A percentile compares a stretch with the other conserved stretches of the same genome.
phyloP scores from a whole-genome alignment of 92 coral and sea anemone genomes.

The Porites evermanni region DNA sequence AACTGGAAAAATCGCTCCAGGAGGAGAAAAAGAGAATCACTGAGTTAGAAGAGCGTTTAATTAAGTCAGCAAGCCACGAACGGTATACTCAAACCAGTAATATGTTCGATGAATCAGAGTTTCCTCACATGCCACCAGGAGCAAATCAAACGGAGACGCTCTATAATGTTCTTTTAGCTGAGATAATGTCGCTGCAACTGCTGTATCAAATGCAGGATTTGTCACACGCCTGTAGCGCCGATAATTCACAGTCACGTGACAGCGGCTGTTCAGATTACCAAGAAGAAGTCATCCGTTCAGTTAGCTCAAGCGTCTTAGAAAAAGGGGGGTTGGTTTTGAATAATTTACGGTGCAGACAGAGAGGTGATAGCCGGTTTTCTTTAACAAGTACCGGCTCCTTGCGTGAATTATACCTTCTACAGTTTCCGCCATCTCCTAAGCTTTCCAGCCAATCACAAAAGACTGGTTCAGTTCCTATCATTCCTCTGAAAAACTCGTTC shows the following conservation, averaged over 20 bases:
- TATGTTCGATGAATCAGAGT: conserved; percentile 42
- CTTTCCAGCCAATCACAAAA: conserved; percentile 45
- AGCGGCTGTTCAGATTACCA: conserved; percentile 92
- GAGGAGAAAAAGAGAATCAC: conserved; percentile 56
- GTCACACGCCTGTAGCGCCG: conserved; percentile 77
- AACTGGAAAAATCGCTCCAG: conserved; percentile 62
- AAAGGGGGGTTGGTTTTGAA: conserved; percentile 85
- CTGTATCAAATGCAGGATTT: conserved; percentile 92
- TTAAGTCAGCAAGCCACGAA: conserved; percentile 47
- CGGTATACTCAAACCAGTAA: conserved; percentile 52
- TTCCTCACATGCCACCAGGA: conserved; percentile 57
- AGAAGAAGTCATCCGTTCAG: conserved; percentile 78
- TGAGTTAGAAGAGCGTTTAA: conserved; percentile 43
- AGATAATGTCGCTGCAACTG: conserved; percentile 90
- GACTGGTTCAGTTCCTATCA: conserved; percentile 38
- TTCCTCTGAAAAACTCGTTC: conserved; percentile 27
- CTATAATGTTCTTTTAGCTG: conserved; percentile 85
- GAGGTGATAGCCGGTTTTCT: conserved; percentile 58
- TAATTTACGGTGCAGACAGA: conserved; percentile 76
- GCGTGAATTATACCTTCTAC: conserved; percentile 73
- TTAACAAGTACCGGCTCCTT: conserved; percentile 82
- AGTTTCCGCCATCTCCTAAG: conserved; percentile 72
- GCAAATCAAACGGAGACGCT: conserved; percentile 76
- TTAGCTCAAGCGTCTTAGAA: conserved; percentile 79
- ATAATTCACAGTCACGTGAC: conserved; percentile 80